phyloP scores from a whole-genome alignment of 2,797 vertebrate genomes.

The Spondyliosoma cantharus region DNA sequence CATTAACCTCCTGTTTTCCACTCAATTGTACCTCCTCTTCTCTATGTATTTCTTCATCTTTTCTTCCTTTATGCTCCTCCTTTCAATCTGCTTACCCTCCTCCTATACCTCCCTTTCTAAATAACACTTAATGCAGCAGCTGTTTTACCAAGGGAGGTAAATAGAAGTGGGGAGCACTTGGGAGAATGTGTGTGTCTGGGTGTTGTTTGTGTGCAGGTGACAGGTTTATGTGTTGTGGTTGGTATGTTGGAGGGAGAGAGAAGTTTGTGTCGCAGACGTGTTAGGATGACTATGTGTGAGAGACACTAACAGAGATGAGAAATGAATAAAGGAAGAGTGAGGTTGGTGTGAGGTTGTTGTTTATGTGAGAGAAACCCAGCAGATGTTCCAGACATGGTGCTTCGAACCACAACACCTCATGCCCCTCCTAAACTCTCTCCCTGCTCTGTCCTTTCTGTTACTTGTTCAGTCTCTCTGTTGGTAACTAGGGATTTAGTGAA shows the following conservation, averaged over 20 bases:
- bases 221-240: slow-evolving; percentile 23
- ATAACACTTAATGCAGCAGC: slow-evolving; percentile 40
- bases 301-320: slow-evolving; percentile 27
- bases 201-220: slow-evolving; percentile 29
- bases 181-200: slow-evolving; percentile 7
- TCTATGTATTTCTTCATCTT: neutral
- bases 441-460: neutral
- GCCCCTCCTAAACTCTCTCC: neutral
- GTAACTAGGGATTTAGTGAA: slow-evolving; percentile 7
- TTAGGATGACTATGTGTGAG: slow-evolving; percentile 19
- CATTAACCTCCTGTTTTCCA: neutral
- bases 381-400: slow-evolving; percentile 38
- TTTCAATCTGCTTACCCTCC: neutral
- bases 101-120: slow-evolving; percentile 6
- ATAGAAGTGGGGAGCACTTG: slow-evolving; percentile 19
- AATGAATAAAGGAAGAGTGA: slow-evolving; percentile 23
- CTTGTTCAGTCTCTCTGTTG: neutral
- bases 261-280: slow-evolving; percentile 21
- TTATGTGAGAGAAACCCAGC: slow-evolving; percentile 32
- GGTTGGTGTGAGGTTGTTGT: slow-evolving; percentile 39
- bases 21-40: neutral
- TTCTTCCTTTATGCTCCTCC: neutral
- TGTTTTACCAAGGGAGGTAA: slow-evolving; percentile 38
- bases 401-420: slow-evolving; percentile 26
- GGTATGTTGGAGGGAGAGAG: neutral